Evolutionary conservation across 2,797 vertebrate species (phyloP).

Genomic region (Perodicticus potto): DNA sequence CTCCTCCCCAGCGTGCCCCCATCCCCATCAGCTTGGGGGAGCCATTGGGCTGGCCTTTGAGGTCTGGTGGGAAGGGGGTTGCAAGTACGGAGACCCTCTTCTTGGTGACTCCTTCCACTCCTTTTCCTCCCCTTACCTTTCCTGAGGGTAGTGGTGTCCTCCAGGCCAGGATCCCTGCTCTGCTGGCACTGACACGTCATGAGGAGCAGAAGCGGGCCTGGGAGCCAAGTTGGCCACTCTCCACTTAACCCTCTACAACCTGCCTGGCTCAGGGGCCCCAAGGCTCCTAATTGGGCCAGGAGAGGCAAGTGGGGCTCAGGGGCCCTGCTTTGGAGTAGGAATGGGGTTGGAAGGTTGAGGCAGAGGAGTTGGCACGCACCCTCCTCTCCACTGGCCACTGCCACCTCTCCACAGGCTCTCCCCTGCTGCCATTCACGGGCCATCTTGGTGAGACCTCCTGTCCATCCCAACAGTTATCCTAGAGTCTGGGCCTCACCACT

Average conservation of each 20-base stretch:
- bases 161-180: neutral
- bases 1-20: neutral
- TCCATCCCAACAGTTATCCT: neutral
- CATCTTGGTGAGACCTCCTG: neutral
- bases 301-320: neutral
- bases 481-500: neutral
- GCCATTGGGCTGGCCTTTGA: neutral
- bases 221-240: fast-evolving
- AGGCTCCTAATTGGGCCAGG: neutral
- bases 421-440: neutral
- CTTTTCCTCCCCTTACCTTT: neutral
- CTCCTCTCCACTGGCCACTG: neutral
- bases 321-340: neutral
- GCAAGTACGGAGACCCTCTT: neutral
- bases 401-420: neutral
- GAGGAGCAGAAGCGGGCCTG: neutral
- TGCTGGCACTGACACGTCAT: neutral
- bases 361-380: neutral
- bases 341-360: neutral
- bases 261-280: neutral
- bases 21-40: neutral
- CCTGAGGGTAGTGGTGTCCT: neutral
- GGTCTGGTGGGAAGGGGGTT: neutral
- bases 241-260: neutral
- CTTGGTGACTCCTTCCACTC: neutral